These are phyloP conservation scores for Trypoxylus dichotomus DNA, from an alignment of 1,140 invertebrate species.

Conservation along the genomic window DNA sequence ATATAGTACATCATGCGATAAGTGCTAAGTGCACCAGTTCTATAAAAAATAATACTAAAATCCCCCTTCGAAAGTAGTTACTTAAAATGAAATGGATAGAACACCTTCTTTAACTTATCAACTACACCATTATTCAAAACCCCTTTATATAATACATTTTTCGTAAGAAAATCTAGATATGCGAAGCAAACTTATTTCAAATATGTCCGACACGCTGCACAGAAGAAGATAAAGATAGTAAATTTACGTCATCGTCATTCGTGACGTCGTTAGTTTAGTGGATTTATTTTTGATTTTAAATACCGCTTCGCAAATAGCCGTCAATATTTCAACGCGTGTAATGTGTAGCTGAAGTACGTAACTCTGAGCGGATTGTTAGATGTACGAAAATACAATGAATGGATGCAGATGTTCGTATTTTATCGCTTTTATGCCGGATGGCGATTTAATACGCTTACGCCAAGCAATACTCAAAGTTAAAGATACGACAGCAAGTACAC, in stretches of 20 bases:
- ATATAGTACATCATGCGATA: no score
- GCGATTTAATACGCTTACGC: not conserved
- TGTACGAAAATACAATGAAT: no score
- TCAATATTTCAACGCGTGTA: not conserved
- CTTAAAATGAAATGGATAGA: no score
- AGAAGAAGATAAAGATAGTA: not conserved
- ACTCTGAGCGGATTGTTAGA: not conserved
- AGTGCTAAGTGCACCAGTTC: no score
- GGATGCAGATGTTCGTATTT: not conserved
- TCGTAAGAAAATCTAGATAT: no score
- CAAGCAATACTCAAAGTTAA: not conserved
- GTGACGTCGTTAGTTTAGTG: not conserved
- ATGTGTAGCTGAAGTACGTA: not conserved
- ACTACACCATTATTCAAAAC: no score
- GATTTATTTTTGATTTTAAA: not conserved
- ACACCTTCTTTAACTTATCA: no score
- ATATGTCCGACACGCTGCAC: not conserved
- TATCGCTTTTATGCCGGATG: not conserved
- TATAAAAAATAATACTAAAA: no score
- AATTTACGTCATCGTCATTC: not conserved
- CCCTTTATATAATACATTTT: no score
- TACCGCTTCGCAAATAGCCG: not conserved
- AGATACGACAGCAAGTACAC: no score
- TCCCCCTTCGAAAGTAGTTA: no score
- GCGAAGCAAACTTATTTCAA: not conserved